Evolutionary conservation across 2,888 invertebrate species (phyloP), one percentile per base, ranked within the genome.

Genomic region (Pristionchus japonicus): DNA sequence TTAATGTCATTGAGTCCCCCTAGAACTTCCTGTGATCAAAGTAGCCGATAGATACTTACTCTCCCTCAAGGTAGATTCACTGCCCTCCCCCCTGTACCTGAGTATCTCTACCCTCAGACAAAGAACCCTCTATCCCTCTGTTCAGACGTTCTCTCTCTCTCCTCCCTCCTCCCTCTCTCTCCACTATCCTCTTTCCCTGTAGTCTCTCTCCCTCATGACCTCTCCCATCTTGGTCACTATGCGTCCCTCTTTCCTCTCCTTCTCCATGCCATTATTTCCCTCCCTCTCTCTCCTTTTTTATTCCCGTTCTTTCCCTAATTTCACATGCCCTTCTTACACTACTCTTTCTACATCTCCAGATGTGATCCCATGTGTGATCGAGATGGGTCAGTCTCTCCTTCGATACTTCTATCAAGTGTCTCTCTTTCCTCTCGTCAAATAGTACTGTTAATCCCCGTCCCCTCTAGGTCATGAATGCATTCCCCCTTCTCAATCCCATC

Each of bases 31-130:
- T 31, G 0, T 64, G 34, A 67, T 31, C 67, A 34, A 67, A 31
- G 34, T 3, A 31, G 15, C 20, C 23, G 27, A 74, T 40, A 2
- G 23, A 40, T 34, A 77, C 61, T 57, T 80, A 67, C 88, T 34
- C 1, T 47, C 82, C 49, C 88, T 49, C 82, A 64, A 20, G 23
- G 86, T 88, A 49, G 27, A 67, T 61, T 87, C 31, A n/a, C 74
- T 47, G n/a, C 67, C 82, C 95, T 95, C 95, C 94, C 95, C 95
- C 95, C 95, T 95, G 95, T 95, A 95, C 96, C 95, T 95, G 95
- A 95, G 95, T 95, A 95, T 95, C 95, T 95, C 95, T 95, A 95
- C 95, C 95, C 95, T 96, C 95, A 74, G 40, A 74, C 74, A 74
- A 40, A 74, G 74, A 74, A 74, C 80, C 23, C 74, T 74, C 37